phyloP scores from a whole-genome alignment of 2,888 invertebrate species.

The Ectemnius lituratus region DNA sequence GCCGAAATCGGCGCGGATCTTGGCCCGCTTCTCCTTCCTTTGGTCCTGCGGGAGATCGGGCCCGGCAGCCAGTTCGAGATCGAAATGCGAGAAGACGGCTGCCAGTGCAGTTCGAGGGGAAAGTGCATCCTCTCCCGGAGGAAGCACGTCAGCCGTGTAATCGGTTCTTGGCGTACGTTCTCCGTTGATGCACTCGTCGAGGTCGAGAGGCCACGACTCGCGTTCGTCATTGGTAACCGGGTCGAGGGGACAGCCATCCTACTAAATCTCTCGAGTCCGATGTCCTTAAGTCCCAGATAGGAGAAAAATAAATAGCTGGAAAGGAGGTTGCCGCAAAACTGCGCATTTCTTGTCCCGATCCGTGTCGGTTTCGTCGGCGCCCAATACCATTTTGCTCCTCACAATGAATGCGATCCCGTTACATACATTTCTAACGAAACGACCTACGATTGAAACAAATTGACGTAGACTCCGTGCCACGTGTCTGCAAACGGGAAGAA shows the following conservation, averaged over 20 bases:
- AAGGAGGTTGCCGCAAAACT: constrained; percentile 59
- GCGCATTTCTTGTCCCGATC: constrained; percentile 42
- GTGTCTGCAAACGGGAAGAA: no score
- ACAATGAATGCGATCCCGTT: no score
- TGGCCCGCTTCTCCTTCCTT: constrained; percentile 20
- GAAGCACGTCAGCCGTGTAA: constrained; percentile 28
- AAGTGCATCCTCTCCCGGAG: constrained; percentile 42
- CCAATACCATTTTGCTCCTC: no score
- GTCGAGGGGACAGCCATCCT: constrained; percentile 55
- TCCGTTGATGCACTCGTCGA: constrained; percentile 20
- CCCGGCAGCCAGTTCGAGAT: constrained; percentile 34
- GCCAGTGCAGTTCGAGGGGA: constrained; percentile 36
- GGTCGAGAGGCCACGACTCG: constrained; percentile 47
- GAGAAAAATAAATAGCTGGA: constrained; percentile 59
- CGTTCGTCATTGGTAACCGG: constrained; percentile 55
- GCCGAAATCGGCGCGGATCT: not conserved
- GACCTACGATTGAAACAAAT: no score
- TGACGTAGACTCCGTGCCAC: no score
- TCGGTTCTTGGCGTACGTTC: constrained; percentile 4
- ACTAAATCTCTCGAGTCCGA: constrained; percentile 55
- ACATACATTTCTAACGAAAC: no score
- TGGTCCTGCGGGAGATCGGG: constrained; percentile 6
- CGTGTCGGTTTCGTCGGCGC: not conserved
- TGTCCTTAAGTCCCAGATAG: constrained; percentile 57
- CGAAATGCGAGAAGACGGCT: constrained; percentile 37